phyloP scores from a whole-genome alignment of 2,888 invertebrate genomes.

The Epicampocera succincta region DNA sequence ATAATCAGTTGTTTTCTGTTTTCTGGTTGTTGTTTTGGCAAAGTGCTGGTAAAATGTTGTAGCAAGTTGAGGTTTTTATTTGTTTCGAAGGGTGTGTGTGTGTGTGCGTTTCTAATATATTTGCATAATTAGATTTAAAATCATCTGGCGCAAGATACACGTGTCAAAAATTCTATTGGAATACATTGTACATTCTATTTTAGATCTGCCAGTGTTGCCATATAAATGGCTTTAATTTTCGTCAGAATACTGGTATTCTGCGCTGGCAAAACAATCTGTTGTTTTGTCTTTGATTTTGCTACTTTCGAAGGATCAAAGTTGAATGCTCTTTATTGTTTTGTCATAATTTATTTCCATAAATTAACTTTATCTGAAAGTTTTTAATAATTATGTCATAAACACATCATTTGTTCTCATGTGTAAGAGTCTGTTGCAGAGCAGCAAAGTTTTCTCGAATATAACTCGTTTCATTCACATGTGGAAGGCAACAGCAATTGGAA shows the following conservation, averaged over 20 bases:
- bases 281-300: not conserved
- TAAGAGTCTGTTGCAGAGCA: slow-evolving; percentile 16
- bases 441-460: not conserved
- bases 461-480: not conserved
- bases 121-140: slow-evolving; percentile 59
- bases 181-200: too few relatives aligned
- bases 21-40: slow-evolving; percentile 18
- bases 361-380: slow-evolving; percentile 51
- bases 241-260: not conserved
- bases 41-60: slow-evolving; percentile 11
- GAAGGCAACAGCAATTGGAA: not conserved
- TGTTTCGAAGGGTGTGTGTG: not conserved
- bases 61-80: slow-evolving; percentile 1
- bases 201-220: too few relatives aligned
- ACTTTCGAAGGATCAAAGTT: not conserved
- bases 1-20: too few relatives aligned
- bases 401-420: slow-evolving; percentile 40
- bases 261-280: not conserved
- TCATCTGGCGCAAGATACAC: slow-evolving; percentile 25
- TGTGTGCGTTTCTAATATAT: slow-evolving; percentile 42
- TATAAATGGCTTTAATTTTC: too few relatives aligned
- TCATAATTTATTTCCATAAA: slow-evolving; percentile 42
- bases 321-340: slow-evolving; percentile 22
- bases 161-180: slow-evolving; percentile 5
- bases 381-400: slow-evolving; percentile 61